Conservation (phyloP, 2,113 vertebrate genomes). For the Semicossyphus pulcher region DNA sequence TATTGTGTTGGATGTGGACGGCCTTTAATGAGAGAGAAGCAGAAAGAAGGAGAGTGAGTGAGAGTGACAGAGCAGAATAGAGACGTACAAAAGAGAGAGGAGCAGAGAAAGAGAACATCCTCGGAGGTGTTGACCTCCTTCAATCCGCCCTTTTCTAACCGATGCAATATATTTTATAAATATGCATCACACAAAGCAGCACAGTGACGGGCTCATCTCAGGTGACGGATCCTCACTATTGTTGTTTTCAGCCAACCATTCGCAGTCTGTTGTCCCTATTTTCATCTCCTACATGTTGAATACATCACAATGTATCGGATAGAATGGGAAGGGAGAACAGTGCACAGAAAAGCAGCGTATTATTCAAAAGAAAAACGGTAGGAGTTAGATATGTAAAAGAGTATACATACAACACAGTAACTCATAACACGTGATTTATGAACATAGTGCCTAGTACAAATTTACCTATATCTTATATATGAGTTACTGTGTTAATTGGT, state of each 20-base stretch:
- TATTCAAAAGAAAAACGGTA: no score
- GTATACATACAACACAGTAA: no score
- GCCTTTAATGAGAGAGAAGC: conserved; percentile 54
- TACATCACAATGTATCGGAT: background rate
- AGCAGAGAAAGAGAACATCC: conserved; percentile 19
- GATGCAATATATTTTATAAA: no score
- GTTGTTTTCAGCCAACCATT: background rate
- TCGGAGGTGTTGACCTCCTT: no score
- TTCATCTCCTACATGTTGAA: background rate
- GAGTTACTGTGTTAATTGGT: no score
- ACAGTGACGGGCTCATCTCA: conserved; percentile 3
- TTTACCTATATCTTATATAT: no score
- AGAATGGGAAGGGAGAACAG: background rate
- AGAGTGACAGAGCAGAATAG: conserved; percentile 3
- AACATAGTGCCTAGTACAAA: no score
- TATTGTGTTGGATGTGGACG: conserved; percentile 48
- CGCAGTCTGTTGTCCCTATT: background rate
- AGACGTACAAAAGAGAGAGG: conserved; percentile 5
- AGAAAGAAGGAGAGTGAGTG: conserved; percentile 12
- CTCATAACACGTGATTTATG: no score
- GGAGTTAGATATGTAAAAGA: no score
- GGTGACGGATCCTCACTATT: conserved; percentile 3
- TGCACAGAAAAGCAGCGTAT: background rate
- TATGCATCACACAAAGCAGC: conserved; percentile 7
- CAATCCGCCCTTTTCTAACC: no score